Conservation (phyloP, 1,140 invertebrate genomes). For the Nixonia krombeini region DNA sequence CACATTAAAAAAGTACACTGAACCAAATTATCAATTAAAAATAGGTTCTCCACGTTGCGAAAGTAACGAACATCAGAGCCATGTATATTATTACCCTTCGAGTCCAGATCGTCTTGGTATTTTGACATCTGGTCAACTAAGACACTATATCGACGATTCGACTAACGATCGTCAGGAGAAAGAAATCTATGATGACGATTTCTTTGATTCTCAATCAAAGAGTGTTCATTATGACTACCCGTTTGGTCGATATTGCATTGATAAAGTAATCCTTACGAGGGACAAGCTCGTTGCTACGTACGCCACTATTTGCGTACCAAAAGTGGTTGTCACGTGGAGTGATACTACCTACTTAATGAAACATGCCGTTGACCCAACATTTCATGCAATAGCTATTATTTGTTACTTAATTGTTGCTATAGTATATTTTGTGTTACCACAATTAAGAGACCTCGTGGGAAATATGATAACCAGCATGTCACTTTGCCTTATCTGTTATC, state of each 20-base stretch:
- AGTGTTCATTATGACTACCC: conserved; percentile 79
- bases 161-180: conserved; percentile 47
- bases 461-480: conserved; percentile 87
- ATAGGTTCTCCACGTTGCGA: conserved; percentile 81
- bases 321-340: conserved; percentile 77
- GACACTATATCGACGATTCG: conserved; percentile 77
- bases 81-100: conserved; percentile 78
- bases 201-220: conserved; percentile 47
- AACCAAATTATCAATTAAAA: conserved; percentile 54
- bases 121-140: conserved; percentile 77
- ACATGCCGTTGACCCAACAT: conserved; percentile 81
- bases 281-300: conserved; percentile 73
- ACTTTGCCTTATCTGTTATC: conserved; percentile 81
- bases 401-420: conserved; percentile 82
- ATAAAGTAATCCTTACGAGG: conserved; percentile 75
- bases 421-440: conserved; percentile 88
- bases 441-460: conserved; percentile 84
- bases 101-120: conserved; percentile 77
- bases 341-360: conserved; percentile 80
- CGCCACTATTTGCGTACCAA: conserved; percentile 82
- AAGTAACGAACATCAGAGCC: conserved; percentile 77
- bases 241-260: conserved; percentile 83
- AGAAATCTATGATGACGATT: conserved; percentile 66
- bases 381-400: conserved; percentile 80
- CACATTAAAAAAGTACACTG: conserved; percentile 9